A percentile compares a stretch with the other conserved stretches of the same genome.
Conservation (phyloP, 2,113 vertebrate species). For the Desmodus rotundus region DNA sequence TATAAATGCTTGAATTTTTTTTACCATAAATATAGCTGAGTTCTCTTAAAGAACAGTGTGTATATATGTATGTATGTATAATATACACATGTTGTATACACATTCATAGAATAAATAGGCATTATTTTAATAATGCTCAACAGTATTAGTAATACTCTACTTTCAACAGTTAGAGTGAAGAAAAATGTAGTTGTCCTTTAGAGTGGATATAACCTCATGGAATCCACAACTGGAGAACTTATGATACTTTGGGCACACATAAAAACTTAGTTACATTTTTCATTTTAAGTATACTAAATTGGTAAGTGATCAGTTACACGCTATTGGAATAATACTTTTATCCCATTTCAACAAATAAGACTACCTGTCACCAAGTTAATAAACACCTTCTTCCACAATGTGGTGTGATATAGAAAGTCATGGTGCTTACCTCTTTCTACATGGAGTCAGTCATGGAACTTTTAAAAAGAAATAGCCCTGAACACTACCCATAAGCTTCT, state of each 20-base stretch:
- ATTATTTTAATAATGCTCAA: conserved; percentile 38
- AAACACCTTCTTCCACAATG: neutral
- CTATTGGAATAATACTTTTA: neutral
- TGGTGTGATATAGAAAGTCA: neutral
- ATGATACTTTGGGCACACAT: neutral
- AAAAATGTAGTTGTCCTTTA: neutral
- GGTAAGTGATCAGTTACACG: neutral
- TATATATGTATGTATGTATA: neutral
- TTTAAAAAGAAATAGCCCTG: neutral
- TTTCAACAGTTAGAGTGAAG: neutral
- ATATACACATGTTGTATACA: neutral
- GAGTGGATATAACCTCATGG: neutral
- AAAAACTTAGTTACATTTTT: conserved; percentile 31
- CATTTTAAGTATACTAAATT: conserved; percentile 14
- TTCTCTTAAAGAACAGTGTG: neutral
- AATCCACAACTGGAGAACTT: neutral
- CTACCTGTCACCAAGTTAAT: neutral
- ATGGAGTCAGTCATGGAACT: neutral
- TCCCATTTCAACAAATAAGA: neutral
- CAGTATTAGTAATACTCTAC: too few species aligned
- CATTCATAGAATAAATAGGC: conserved; percentile 14
- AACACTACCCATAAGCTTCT: neutral
- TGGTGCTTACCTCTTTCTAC: neutral
- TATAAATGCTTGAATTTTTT: conserved; percentile 27
- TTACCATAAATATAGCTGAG: neutral